Evolutionary conservation across 1,140 invertebrate genomes (phyloP), one percentile per base, ranked within the genome.

Genomic region (Conus betulinus): DNA sequence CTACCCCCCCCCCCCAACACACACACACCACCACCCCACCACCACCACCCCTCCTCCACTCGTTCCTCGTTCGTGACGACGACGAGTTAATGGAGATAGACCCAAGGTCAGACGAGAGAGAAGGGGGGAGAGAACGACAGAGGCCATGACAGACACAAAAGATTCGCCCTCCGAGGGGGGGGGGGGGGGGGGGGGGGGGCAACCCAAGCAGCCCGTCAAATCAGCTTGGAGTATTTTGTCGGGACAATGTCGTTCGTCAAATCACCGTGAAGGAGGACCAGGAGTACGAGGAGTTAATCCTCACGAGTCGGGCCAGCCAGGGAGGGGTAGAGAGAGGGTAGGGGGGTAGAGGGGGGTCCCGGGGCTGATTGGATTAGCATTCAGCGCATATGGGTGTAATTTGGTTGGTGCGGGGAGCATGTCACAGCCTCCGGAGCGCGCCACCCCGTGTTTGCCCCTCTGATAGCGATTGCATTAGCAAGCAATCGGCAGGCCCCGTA

Each of bases 341-440:
- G 67, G 67, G 67, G 23, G 20, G 67, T 13, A 71, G 67, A 17
- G 67, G 15, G 7, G 67, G 39, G 8, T 81, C 27, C 39, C 15
- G 51, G 5, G 27, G 17, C 10, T 53, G 17, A 53, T 81, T 52
- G 79, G 51, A 53, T 81, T 81, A 53, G 79, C 79, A 81, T 81
- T 81, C 79, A 81, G 17, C 27, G 79, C 78, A 81, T 81, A 81
- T 81, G 79, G 79, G 27, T 8, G 79, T 81, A 81, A 81, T 81
- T 52, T 53, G 79, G 79, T 81, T 81, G 79, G 39, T 23, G 7
- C 0, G n/a, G 13, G 79, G 67, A 71, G 79, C 79, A 51, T 81
- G 79, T 81, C 79, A 81, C 13, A 51, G 79, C 3, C 76, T 6
- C 51, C 17, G 7, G 67, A 23, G 51, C 79, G 17, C 1, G 79